Base-by-base conservation (phyloP, 92 coral and sea anemone species). In the Parazoanthus darwini region DNA sequence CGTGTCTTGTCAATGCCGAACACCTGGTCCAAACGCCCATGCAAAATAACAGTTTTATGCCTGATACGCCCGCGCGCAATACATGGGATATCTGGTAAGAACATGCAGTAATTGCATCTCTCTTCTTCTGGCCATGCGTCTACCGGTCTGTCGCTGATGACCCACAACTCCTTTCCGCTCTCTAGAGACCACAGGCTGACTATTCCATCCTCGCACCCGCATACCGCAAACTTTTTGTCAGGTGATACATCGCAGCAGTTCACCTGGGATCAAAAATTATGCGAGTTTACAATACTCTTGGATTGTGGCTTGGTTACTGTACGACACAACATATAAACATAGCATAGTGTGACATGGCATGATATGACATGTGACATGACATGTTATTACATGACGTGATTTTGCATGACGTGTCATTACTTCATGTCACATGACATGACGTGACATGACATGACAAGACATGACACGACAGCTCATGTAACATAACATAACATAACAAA, bases 131-230 rank as follows among this genome's bases (percentile, higher is more conserved):
- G 88, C 92, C 92, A 92, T n/a, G 78, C 88, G 8, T 91, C 90
- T 50, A 91, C 86, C 22, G 48, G 84, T 6, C 80, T 58, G 39
- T 70, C 85, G 15, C 65, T 70, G 46, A 44, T 78, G 23, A 59
- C 66, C 95, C 95, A 93, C 15, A 86, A 82, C 10, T 87, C 78
- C 39, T 67, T 77, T 63, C 94, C 95, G 18, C 92, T 93, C 71
- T 91, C 87, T 48, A 91, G 43, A 43, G 95, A 93, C 88, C 90
- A 93, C 85, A 93, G 75, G 26, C 79, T 78, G 85, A 91, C 66
- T 2, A 82, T 66, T 23, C 95, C 95, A 3, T 73, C 88, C 7
- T 44, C 66, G 63, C 92, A 93, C 7, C 94, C 92, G 86, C 94
- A 91, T 22, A 89, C 92, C 42, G 90, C 79, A 2, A 89, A 89